Evolutionary conservation across 2,113 vertebrate species (phyloP).

Genomic region (Spheniscus mendiculus): DNA sequence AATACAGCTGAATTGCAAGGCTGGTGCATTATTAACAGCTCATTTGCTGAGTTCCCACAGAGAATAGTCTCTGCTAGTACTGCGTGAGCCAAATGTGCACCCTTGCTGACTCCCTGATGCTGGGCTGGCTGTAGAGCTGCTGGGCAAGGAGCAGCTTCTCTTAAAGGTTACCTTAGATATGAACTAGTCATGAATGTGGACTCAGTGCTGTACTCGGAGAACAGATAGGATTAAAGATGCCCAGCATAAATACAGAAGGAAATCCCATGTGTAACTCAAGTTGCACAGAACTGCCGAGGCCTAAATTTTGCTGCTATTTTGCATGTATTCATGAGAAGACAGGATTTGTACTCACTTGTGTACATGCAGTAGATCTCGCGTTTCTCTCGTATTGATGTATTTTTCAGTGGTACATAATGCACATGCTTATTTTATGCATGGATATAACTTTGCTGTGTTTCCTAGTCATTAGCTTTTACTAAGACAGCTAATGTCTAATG

Average conservation of each 20-base stretch:
- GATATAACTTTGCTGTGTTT: not conserved
- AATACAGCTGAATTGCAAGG: not conserved
- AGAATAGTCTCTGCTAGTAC: not conserved
- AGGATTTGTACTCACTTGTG: not conserved
- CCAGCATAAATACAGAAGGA: not conserved
- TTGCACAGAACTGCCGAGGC: not conserved
- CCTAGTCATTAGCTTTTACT: not conserved
- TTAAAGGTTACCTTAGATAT: not conserved
- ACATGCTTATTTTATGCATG: too few species aligned
- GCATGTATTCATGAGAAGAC: not conserved
- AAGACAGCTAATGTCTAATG: not conserved
- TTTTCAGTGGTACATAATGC: not conserved
- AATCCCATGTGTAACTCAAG: not conserved
- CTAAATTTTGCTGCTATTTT: not conserved
- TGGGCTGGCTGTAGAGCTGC: not conserved
- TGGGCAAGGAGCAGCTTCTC: not conserved
- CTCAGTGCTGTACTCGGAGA: not conserved
- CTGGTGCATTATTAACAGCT: not conserved
- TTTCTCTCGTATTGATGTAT: not conserved
- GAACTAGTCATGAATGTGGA: not conserved
- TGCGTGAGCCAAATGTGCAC: not conserved
- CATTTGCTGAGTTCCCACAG: not conserved
- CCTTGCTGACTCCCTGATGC: not conserved
- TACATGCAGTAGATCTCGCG: not conserved
- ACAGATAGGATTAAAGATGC: not conserved